A percentile compares a stretch with the other conserved stretches of the same genome.
Evolutionary conservation across 30 jellyfish, hydroid and myxozoan genomes (phyloP).

Genomic region (Calvadosia cruxmelitensis): DNA sequence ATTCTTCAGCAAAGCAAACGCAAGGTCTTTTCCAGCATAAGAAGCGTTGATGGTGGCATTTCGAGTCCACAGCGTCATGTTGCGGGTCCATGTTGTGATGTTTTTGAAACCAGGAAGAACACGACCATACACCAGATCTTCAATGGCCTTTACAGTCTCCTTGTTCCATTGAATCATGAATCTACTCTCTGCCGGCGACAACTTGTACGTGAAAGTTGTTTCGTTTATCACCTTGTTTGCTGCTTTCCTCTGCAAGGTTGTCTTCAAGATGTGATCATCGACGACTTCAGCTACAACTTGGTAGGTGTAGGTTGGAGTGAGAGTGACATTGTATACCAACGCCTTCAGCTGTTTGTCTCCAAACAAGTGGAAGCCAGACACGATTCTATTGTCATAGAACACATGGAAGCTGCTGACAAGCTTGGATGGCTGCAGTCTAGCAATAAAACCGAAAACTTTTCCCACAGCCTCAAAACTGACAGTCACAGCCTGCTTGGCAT

Average conservation of each 20-base stretch:
- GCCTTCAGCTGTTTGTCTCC: conserved; percentile 30
- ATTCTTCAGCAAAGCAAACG: background rate
- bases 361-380: conserved; percentile 32
- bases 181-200: conserved; percentile 46
- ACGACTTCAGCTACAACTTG: conserved; percentile 48
- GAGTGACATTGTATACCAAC: conserved; percentile 40
- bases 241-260: conserved; percentile 40
- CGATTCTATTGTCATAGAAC: conserved; percentile 37
- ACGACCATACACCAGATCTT: too few relatives aligned
- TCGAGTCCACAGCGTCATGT: background rate
- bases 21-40: background rate
- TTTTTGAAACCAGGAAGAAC: background rate
- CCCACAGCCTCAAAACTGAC: conserved; percentile 33
- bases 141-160: conserved; percentile 16
- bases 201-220: conserved; percentile 46
- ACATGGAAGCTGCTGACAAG: conserved; percentile 30
- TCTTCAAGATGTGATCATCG: conserved; percentile 50
- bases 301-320: conserved; percentile 49
- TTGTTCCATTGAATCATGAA: conserved; percentile 70
- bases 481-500: conserved; percentile 32
- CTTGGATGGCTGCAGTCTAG: conserved; percentile 52
- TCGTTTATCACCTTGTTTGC: conserved; percentile 35
- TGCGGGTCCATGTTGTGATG: background rate
- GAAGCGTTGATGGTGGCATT: background rate
- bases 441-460: conserved; percentile 41